Evolutionary conservation across 2,888 invertebrate species (phyloP).

Genomic region (Sturmia bella): DNA sequence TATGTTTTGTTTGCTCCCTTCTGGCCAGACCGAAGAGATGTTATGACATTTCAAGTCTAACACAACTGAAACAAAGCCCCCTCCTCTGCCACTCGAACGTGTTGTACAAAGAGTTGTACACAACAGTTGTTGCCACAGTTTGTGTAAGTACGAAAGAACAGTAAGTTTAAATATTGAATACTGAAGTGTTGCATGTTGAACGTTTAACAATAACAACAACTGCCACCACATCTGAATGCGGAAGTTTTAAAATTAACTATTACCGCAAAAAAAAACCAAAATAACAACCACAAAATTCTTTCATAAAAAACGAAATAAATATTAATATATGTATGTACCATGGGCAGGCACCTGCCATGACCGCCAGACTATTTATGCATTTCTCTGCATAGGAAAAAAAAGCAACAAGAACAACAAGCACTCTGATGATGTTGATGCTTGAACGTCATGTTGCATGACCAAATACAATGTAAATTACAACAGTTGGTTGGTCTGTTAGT

Average conservation of each 20-base stretch:
- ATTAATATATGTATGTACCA: slow-evolving; percentile 46
- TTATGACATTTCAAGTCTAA: slow-evolving; percentile 44
- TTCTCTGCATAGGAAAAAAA: slow-evolving; percentile 36
- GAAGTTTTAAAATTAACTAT: slow-evolving; percentile 66
- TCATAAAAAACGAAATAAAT: slow-evolving; percentile 10
- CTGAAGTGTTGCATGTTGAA: slow-evolving; percentile 60
- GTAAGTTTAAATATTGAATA: slow-evolving; percentile 1
- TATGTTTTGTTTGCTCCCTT: background rate
- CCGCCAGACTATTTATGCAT: slow-evolving; percentile 64
- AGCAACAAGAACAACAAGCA: slow-evolving; percentile 8
- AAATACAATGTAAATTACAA: slow-evolving; percentile 65
- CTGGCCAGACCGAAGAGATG: slow-evolving; percentile 19
- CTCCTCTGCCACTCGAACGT: background rate
- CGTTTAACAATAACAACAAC: slow-evolving; percentile 52
- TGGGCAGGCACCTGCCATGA: slow-evolving; percentile 68
- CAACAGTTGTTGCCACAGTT: slow-evolving; percentile 29
- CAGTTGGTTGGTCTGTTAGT: slow-evolving; percentile 31
- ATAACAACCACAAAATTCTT: slow-evolving; percentile 40
- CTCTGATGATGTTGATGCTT: slow-evolving; percentile 64
- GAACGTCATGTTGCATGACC: slow-evolving; percentile 68
- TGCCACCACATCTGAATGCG: slow-evolving; percentile 61
- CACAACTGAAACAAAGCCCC: slow-evolving; percentile 4
- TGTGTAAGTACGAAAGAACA: background rate
- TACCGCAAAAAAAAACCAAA: slow-evolving; percentile 46
- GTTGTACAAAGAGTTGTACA: background rate